A percentile compares a stretch with the other conserved stretches of the same genome.
phyloP scores from a whole-genome alignment of 1,140 invertebrate species.

The Cydia fagiglandana region DNA sequence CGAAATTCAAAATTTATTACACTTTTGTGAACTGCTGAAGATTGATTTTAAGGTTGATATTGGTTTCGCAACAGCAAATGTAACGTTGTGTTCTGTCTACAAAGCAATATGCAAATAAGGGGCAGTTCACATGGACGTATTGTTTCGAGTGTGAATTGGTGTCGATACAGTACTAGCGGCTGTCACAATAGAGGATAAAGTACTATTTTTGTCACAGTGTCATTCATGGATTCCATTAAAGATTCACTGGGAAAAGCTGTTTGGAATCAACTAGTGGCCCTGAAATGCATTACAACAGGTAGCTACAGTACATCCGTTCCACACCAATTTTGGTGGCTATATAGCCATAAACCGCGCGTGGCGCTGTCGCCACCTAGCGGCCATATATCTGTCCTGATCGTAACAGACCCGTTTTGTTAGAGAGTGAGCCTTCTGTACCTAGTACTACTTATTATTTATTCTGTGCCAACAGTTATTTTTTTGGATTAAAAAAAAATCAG shows the following conservation, averaged over 20 bases:
- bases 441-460: no score
- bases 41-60: not conserved
- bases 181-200: constrained; percentile 4
- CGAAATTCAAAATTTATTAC: not conserved
- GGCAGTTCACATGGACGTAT: constrained; percentile 49
- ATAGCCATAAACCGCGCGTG: no score
- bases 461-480: no score
- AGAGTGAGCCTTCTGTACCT: no score
- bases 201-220: not conserved
- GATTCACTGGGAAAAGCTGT: not conserved
- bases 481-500: no score
- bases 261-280: not conserved
- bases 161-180: constrained; percentile 38
- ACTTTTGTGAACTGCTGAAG: not conserved
- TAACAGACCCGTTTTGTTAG: no score
- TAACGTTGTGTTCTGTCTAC: constrained; percentile 28
- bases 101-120: constrained; percentile 47
- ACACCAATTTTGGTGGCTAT: no score
- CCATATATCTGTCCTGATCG: no score
- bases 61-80: not conserved
- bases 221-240: not conserved
- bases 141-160: constrained; percentile 42
- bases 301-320: no score
- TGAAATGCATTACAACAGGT: no score
- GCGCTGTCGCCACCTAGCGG: no score